Percentiles rank a stretch among this genome's conserved stretches.
Conservation (phyloP, 2,888 invertebrate genomes). For the Ecliptopera silaceata region DNA sequence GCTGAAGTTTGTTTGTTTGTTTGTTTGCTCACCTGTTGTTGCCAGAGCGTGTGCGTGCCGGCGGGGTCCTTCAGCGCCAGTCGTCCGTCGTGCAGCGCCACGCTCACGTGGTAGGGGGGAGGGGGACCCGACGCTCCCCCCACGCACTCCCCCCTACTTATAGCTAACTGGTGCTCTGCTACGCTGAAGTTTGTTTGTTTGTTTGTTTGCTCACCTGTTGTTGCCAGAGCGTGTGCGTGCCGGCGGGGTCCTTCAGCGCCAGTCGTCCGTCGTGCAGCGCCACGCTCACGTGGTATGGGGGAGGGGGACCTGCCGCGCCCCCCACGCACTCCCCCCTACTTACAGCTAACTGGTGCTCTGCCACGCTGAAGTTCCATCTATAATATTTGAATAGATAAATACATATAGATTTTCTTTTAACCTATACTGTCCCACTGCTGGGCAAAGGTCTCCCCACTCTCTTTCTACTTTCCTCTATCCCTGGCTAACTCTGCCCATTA, state of each 20-base stretch:
- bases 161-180: constrained; percentile 91
- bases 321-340: constrained; percentile 77
- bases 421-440: too few relatives aligned
- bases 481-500: too few relatives aligned
- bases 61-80: constrained; percentile 85
- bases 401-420: too few relatives aligned
- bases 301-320: constrained; percentile 85
- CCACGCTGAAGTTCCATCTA: constrained; percentile 98
- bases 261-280: constrained; percentile 92
- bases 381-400: too few relatives aligned
- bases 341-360: constrained; percentile 90
- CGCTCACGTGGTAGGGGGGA: constrained; percentile 86
- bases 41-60: constrained; percentile 87
- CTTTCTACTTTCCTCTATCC: too few relatives aligned
- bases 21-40: constrained; percentile 85
- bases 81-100: constrained; percentile 92
- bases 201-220: constrained; percentile 83
- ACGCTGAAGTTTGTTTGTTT: too few relatives aligned
- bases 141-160: constrained; percentile 77
- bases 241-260: constrained; percentile 84
- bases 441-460: too few relatives aligned
- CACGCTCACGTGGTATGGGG: constrained; percentile 87
- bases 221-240: constrained; percentile 87
- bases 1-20: too few relatives aligned
- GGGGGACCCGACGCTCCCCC: constrained; percentile 85